Base-by-base conservation (phyloP, 2,113 vertebrate species). In the Xerus inauris region DNA sequence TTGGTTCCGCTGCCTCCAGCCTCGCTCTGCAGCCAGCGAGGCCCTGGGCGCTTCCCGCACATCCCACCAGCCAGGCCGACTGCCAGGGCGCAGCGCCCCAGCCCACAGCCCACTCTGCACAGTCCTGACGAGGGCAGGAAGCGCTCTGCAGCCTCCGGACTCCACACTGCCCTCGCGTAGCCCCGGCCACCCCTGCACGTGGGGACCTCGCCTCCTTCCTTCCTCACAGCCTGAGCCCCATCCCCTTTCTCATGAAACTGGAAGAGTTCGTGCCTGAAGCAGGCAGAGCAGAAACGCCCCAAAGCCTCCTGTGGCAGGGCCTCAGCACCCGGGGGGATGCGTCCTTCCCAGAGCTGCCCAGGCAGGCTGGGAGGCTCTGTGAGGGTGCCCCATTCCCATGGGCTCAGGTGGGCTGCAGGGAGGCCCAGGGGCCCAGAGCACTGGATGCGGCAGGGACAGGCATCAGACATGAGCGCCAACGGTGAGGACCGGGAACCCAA, bases 151-250 rank as follows among this genome's bases (percentile, higher is more conserved):
- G 57, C 67, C 3, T 26, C 42, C 3, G 6, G 54, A 7, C 54
- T 57, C 54, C 54, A 22, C 6, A 11, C 71, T 72, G 96, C 54
- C 91, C 96, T 59, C 5, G 7, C n/a, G 26, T 72, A 89, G 64
- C 87, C 95, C 54, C 6, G 0, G 67, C 40, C 32, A 28, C 89
- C 67, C 82, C 86, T n/a, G 35, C 93, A 32, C 22, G 4, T 8
- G 6, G 72, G 91, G 88, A 88, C 94, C 87, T 95, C 97, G 40
- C 93, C 97, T 93, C 91, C 97, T 97, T 95, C 83, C 94, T 76
- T 87, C 71, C 94, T 76, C 59, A 24, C 5, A 0, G 28, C 59
- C 87, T 35, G 9, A 0, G 32, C 47, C 87, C 87, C 62, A 75
- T 3, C 45, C 95, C 86, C 83, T 12, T 69, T 57, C 95, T 85